A percentile compares a stretch with the other conserved stretches of the same genome.
These are phyloP conservation scores for Apistogramma diplotaenia DNA, from an alignment of 2,113 vertebrate species.

Conservation along the genomic window DNA sequence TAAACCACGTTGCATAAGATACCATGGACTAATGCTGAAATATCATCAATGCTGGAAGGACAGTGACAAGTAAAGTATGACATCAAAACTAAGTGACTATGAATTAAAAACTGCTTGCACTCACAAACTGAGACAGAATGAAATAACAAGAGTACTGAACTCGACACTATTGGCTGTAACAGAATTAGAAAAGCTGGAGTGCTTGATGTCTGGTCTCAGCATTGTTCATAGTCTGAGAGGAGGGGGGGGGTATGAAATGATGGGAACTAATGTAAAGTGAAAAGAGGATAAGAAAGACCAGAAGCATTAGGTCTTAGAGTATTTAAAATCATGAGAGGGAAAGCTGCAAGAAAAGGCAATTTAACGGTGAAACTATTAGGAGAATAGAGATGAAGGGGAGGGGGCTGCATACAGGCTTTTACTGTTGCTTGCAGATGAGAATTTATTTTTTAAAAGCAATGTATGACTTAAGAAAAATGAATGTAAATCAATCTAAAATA, in stretches of 20 bases:
- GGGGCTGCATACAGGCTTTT: background rate
- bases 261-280: background rate
- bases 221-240: conserved; percentile 1
- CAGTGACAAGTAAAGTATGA: background rate
- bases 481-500: background rate
- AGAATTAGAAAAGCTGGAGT: conserved; percentile 20
- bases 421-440: background rate
- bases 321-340: background rate
- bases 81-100: background rate
- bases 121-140: background rate
- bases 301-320: background rate
- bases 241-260: background rate
- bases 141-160: background rate
- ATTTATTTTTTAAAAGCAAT: background rate
- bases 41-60: background rate
- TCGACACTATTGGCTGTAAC: conserved; percentile 19
- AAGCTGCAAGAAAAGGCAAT: background rate
- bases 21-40: background rate
- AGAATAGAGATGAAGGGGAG: background rate
- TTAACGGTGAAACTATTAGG: background rate
- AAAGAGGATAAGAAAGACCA: background rate
- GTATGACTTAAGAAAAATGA: background rate
- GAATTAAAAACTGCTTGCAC: background rate
- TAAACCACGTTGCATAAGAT: background rate
- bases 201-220: conserved; percentile 19